Percentiles rank a stretch among this genome's conserved stretches.
Conservation (phyloP, 2,888 invertebrate species). For the Ennomos quercinarius region DNA sequence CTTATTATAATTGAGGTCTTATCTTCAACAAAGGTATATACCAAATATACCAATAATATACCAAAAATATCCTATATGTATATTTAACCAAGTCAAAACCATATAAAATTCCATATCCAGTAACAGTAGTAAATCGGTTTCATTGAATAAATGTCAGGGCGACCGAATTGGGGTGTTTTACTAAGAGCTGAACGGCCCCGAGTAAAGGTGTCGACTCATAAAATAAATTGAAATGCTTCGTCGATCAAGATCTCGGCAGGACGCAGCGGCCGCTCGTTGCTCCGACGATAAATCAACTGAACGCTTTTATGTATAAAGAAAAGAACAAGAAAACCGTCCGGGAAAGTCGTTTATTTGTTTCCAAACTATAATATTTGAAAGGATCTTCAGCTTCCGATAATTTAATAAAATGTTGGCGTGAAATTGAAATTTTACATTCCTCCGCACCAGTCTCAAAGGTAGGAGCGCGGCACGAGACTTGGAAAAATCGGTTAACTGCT, state of each 20-base stretch:
- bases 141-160: slow-evolving; percentile 52
- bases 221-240: slow-evolving; percentile 81
- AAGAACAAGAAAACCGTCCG: slow-evolving; percentile 52
- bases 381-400: slow-evolving; percentile 54
- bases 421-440: slow-evolving; percentile 77
- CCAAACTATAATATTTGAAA: slow-evolving; percentile 73
- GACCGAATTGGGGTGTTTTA: slow-evolving; percentile 55
- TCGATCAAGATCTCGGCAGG: slow-evolving; percentile 77
- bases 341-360: slow-evolving; percentile 82
- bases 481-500: slow-evolving; percentile 58
- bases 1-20: too few species aligned
- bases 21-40: too few species aligned
- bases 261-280: slow-evolving; percentile 65
- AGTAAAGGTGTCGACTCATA: slow-evolving; percentile 76
- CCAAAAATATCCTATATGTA: too few species aligned
- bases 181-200: slow-evolving; percentile 53
- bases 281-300: slow-evolving; percentile 78
- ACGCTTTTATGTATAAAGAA: slow-evolving; percentile 75
- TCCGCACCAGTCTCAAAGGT: slow-evolving; percentile 53
- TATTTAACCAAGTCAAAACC: too few species aligned
- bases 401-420: slow-evolving; percentile 69
- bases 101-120: slow-evolving; percentile 16
- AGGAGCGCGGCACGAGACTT: slow-evolving; percentile 40
- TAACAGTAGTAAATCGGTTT: slow-evolving; percentile 46
- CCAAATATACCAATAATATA: too few species aligned